Percentiles rank a stretch among this genome's conserved stretches.
phyloP scores from a whole-genome alignment of 2,888 invertebrate species.

The Drosophila falleni region DNA sequence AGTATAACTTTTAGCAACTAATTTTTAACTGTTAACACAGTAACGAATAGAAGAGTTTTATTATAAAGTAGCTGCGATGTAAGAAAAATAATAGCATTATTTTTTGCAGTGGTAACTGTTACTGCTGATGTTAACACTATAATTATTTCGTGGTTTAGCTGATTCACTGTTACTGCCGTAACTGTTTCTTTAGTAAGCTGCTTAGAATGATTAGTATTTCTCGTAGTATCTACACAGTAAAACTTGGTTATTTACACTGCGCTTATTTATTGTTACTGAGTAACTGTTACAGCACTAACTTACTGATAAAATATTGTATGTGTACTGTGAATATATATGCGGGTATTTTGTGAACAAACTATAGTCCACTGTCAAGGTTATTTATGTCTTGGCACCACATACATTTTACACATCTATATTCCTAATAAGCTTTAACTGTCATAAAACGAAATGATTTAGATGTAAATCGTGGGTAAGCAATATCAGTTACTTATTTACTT shows the following conservation, averaged over 20 bases:
- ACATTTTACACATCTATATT: background rate
- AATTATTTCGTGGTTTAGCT: too few relatives aligned
- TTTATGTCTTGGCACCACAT: slow-evolving; percentile 2
- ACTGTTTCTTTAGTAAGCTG: slow-evolving; percentile 2
- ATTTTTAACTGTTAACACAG: too few relatives aligned
- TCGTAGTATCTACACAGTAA: background rate
- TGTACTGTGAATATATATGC: background rate
- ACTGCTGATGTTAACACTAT: background rate
- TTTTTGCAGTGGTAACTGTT: too few relatives aligned
- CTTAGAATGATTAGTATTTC: background rate
- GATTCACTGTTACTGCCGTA: background rate
- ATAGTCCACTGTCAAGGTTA: slow-evolving; percentile 6
- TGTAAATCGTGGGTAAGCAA: background rate
- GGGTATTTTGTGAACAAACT: slow-evolving; percentile 2
- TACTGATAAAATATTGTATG: slow-evolving; percentile 2
- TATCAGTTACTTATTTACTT: background rate
- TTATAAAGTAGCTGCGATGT: too few relatives aligned
- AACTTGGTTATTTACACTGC: too few relatives aligned
- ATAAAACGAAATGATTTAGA: slow-evolving; percentile 6
- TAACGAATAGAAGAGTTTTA: too few relatives aligned
- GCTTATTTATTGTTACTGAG: background rate
- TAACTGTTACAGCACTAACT: slow-evolving; percentile 8
- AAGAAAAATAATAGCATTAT: too few relatives aligned
- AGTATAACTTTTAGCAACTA: too few relatives aligned
- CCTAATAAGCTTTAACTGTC: background rate